Percentiles rank a stretch among this genome's conserved stretches.
Evolutionary conservation across 2,113 vertebrate genomes (phyloP).

Genomic region (Zosterops lateralis): DNA sequence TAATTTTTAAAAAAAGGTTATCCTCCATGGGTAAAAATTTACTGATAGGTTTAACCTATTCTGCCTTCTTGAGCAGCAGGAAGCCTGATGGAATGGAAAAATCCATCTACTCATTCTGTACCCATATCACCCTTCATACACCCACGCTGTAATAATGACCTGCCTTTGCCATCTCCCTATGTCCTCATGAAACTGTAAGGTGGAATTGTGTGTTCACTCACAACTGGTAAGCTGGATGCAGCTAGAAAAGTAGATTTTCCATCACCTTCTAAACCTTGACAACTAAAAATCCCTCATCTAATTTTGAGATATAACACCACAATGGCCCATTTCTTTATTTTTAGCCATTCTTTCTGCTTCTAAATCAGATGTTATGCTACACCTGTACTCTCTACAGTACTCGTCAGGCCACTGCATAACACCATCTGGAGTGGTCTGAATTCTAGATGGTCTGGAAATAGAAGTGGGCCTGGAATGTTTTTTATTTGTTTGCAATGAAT

Average conservation of each 20-base stretch:
- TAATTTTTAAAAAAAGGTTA: neutral
- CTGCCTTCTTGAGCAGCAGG: neutral
- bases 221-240: neutral
- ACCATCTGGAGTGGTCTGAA: neutral
- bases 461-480: neutral
- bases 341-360: neutral
- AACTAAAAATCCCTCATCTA: neutral
- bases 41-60: neutral
- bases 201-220: neutral
- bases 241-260: neutral
- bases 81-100: neutral
- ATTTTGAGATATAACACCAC: neutral
- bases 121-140: accelerated
- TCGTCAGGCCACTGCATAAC: neutral
- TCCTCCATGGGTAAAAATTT: neutral
- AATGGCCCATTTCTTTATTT: neutral
- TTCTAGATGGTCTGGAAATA: neutral
- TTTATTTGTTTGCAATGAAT: neutral
- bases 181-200: neutral
- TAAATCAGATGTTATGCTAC: neutral
- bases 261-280: neutral
- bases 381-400: neutral
- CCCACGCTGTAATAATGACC: neutral
- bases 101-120: neutral
- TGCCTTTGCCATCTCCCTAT: neutral